Conservation (phyloP, 2,888 invertebrate genomes). For the Monochamus alternatus region DNA sequence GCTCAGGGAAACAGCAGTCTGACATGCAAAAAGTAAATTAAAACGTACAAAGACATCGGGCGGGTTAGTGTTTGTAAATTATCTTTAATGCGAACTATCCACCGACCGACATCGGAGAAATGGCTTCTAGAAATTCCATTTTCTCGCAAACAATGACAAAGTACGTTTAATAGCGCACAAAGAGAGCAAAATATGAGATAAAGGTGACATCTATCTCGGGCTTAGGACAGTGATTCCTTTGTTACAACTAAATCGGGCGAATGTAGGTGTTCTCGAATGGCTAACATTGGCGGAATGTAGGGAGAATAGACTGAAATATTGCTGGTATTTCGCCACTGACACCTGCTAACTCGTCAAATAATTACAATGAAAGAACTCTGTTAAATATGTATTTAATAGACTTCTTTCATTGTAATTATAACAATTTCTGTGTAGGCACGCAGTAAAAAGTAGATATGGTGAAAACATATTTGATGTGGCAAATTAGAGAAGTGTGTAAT, state of each 20-base stretch:
- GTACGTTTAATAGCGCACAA: background rate
- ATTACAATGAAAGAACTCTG: too few relatives aligned
- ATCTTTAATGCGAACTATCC: background rate
- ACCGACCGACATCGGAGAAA: background rate
- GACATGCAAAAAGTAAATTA: background rate
- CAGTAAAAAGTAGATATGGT: too few relatives aligned
- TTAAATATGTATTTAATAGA: too few relatives aligned
- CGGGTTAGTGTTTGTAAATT: background rate
- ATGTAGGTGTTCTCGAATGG: background rate
- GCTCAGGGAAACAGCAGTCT: background rate
- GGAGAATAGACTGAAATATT: background rate
- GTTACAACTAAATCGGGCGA: slow-evolving; percentile 14
- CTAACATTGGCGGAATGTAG: background rate
- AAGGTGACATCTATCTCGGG: slow-evolving; percentile 8
- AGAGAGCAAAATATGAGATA: slow-evolving; percentile 21
- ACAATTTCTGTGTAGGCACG: too few relatives aligned
- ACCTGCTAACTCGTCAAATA: too few relatives aligned
- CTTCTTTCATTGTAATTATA: too few relatives aligned
- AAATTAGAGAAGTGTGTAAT: too few relatives aligned
- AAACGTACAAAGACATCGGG: background rate
- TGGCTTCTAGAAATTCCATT: slow-evolving; percentile 5
- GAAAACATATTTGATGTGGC: too few relatives aligned
- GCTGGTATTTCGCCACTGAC: too few relatives aligned
- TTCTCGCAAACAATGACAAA: slow-evolving; percentile 3
- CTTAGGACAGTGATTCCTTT: slow-evolving; percentile 17